Percentiles rank a stretch among this genome's conserved stretches.
Evolutionary conservation across 2,888 invertebrate genomes (phyloP).

Genomic region (Drosophila tanythrix): DNA sequence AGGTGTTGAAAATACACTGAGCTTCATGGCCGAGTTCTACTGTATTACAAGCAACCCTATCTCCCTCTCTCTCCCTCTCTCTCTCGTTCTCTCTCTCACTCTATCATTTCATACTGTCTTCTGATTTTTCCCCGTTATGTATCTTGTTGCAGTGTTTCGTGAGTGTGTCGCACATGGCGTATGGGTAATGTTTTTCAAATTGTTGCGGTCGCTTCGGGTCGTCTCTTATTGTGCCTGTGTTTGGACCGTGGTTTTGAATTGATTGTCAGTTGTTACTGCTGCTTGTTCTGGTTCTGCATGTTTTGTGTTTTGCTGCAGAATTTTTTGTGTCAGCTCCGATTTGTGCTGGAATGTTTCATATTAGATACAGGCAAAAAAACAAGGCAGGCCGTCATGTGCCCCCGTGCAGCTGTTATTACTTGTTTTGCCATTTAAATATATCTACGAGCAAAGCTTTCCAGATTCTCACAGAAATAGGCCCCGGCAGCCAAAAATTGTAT

Average conservation of each 20-base stretch:
- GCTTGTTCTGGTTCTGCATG: conserved; percentile 10
- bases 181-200: conserved; percentile 78
- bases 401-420: not conserved
- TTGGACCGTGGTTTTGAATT: conserved; percentile 47
- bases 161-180: conserved; percentile 65
- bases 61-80: not conserved
- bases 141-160: conserved; percentile 30
- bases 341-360: conserved; percentile 8
- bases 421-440: not conserved
- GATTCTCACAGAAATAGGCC: not conserved
- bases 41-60: conserved; percentile 26
- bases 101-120: conserved; percentile 4
- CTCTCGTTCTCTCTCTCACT: not conserved
- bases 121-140: conserved; percentile 22
- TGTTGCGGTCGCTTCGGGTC: conserved; percentile 56
- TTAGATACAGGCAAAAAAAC: not conserved
- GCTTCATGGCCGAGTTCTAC: conserved; percentile 32
- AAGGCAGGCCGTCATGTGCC: not conserved
- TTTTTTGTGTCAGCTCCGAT: conserved; percentile 17
- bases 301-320: not conserved
- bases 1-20: conserved; percentile 76
- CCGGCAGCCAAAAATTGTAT: too few species aligned
- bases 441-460: not conserved
- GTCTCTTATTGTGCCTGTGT: conserved; percentile 45
- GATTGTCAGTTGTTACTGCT: conserved; percentile 34